Evolutionary conservation across 2,888 invertebrate genomes (phyloP).

Genomic region (Drosophila infuscata): DNA sequence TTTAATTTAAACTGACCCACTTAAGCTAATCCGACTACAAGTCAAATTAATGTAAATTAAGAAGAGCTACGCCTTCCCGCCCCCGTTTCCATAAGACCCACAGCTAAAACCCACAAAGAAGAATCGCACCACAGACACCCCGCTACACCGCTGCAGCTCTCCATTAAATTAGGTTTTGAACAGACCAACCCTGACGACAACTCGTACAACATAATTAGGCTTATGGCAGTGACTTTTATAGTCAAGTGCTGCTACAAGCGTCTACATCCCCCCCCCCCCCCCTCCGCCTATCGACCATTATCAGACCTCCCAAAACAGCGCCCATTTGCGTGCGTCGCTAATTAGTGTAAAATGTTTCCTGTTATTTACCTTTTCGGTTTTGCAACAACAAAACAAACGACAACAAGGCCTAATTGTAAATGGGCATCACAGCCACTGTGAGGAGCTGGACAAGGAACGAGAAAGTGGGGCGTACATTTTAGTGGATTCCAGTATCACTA

Average conservation of each 20-base stretch:
- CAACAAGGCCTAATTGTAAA: conserved; percentile 59
- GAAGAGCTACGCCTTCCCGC: conserved; percentile 5
- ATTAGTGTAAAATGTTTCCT: conserved; percentile 81
- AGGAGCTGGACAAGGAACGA: not conserved
- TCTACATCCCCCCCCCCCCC: not conserved
- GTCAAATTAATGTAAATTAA: conserved; percentile 67
- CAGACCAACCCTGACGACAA: conserved; percentile 57
- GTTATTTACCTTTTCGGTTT: conserved; percentile 78
- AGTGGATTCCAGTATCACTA: conserved; percentile 55
- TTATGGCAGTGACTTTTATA: conserved; percentile 74
- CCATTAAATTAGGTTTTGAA: conserved; percentile 46
- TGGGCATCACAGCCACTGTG: conserved; percentile 44
- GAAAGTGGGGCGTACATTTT: conserved; percentile 7
- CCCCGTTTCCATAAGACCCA: conserved; percentile 9
- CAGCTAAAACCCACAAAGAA: conserved; percentile 40
- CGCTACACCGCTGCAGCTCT: not conserved
- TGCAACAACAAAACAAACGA: conserved; percentile 64
- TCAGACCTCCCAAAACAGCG: conserved; percentile 19
- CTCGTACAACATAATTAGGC: conserved; percentile 77
- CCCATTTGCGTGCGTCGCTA: conserved; percentile 78
- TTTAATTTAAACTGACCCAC: conserved; percentile 33
- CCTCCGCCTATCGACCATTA: not conserved
- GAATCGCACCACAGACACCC: conserved; percentile 31
- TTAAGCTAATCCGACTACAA: conserved; percentile 44
- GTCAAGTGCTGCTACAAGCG: conserved; percentile 50